Evolutionary conservation across 2,113 vertebrate genomes (phyloP), one percentile per base, ranked within the genome.

Genomic region (Sorex fumeus): DNA sequence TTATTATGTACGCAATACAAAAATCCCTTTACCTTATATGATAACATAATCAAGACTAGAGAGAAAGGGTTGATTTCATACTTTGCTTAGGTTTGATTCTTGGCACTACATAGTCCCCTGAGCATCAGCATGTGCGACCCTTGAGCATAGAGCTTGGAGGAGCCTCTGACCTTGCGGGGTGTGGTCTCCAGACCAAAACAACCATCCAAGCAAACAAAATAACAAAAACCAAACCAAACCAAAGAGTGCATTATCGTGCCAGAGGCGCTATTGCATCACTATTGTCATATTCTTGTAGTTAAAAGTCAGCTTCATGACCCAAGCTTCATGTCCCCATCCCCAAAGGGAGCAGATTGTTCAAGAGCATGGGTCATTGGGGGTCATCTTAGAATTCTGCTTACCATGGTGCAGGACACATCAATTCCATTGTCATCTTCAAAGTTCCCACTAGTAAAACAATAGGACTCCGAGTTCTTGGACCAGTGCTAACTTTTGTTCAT

Each of bases 391-490:
- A 50, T 74, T 92, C 87, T 84, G 23, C 6, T 34, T 84, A 45
- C 27, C 3, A 80, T 2, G n/a, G 1, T 82, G 9, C 47, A 53
- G 50, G 79, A 40, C 34, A 94, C 25, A 19, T 36, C 69, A 79
- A 78, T 66, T 50, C 13, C 67, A 77, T 81, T 78, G 66, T 94
- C 74, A 43, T 91, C 50, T 8, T 88, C 67, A 19, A 8, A 15
- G 60, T 94, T 25, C 11, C 50, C 34, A 62, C 2, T 4, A 64
- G 78, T 53, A 60, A 57, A 50, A 64, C 13, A n/a, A 57, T 69
- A 40, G 34, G 78, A 69, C 34, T 79, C 28, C 47, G n/a, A 74
- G 2, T 69, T 84, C 57, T 47, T 77, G 75, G 45, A 19, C 40
- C 30, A 70, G 40, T 32, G 25, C 13, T 85, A 30, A 69, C 43